Evolutionary conservation across 2,888 invertebrate genomes (phyloP).

Genomic region (Athalia cordata): DNA sequence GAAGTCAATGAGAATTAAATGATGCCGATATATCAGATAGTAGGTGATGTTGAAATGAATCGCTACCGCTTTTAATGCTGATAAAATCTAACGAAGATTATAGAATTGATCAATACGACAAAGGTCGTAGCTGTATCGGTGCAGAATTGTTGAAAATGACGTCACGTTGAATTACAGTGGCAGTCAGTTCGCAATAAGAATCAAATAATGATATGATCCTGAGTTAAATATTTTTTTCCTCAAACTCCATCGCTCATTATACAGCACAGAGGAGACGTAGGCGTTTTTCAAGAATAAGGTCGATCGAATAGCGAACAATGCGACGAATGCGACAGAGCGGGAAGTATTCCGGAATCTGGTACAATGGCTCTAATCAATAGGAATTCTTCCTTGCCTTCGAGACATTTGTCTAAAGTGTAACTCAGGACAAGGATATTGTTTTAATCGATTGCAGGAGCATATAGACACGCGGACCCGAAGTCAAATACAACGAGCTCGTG

Average conservation of each 20-base stretch:
- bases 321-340: constrained; percentile 33
- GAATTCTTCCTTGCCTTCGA: constrained; percentile 24
- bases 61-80: too few relatives aligned
- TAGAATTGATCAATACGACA: neutral
- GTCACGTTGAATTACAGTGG: neutral
- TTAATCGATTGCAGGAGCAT: constrained; percentile 19
- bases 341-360: constrained; percentile 40
- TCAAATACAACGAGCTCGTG: constrained; percentile 18
- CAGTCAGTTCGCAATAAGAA: constrained; percentile 14
- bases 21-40: too few relatives aligned
- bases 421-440: constrained; percentile 48
- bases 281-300: neutral
- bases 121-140: constrained; percentile 3
- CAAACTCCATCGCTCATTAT: neutral
- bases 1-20: too few relatives aligned
- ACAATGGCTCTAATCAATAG: constrained; percentile 42
- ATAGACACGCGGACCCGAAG: constrained; percentile 14
- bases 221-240: constrained; percentile 33
- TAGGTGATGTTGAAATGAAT: too few relatives aligned
- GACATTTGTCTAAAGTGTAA: constrained; percentile 56
- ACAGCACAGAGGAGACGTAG: constrained; percentile 23
- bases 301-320: constrained; percentile 39
- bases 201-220: constrained; percentile 14
- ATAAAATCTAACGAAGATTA: too few relatives aligned
- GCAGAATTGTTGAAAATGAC: constrained; percentile 30